These are phyloP conservation scores for Hippolais icterina DNA, from an alignment of 2,113 vertebrate species.

Conservation along the genomic window DNA sequence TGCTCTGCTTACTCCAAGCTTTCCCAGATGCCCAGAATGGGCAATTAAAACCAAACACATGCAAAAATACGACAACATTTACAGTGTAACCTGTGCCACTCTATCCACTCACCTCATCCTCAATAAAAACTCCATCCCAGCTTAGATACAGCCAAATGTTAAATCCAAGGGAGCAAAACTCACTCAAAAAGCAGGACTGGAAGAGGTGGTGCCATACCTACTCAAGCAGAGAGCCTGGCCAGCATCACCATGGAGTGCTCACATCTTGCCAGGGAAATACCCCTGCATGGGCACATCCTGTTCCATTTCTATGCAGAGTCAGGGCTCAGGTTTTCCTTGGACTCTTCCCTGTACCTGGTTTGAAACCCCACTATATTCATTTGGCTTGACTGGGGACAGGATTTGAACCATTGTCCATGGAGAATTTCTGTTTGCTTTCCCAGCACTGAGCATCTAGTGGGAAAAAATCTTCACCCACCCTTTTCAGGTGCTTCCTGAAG, in stretches of 20 bases:
- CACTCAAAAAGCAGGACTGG: neutral
- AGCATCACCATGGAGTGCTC: neutral
- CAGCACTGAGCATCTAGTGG: neutral
- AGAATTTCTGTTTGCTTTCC: neutral
- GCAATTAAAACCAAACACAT: neutral
- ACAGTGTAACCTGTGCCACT: neutral
- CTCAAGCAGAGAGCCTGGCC: neutral
- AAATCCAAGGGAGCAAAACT: neutral
- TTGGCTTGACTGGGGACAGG: neutral
- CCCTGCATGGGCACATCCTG: rapidly evolving
- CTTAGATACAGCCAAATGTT: neutral
- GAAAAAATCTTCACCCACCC: neutral
- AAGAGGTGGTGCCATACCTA: neutral
- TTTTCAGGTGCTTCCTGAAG: neutral
- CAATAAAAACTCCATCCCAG: neutral
- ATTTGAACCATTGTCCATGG: neutral
- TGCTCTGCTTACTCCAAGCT: neutral
- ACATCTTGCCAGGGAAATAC: neutral
- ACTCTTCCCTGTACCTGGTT: neutral
- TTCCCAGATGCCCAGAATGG: neutral
- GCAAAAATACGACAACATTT: neutral
- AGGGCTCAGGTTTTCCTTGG: neutral
- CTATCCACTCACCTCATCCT: neutral
- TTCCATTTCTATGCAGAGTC: neutral
- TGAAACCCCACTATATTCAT: neutral